Conservation (phyloP, 2,797 vertebrate genomes). For the Argyrosomus regius region DNA sequence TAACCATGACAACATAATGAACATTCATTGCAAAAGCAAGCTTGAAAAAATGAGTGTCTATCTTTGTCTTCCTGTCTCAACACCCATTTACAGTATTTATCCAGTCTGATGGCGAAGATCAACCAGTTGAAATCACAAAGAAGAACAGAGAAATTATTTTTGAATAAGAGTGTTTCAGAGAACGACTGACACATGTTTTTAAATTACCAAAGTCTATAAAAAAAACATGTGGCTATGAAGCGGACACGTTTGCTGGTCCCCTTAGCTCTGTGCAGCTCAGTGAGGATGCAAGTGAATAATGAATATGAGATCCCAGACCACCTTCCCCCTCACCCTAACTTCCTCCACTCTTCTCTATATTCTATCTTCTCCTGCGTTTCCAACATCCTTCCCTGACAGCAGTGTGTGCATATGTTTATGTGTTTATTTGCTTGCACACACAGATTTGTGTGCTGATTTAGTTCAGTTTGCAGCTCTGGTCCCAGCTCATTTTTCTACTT, state of each 20-base stretch:
- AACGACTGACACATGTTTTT: conserved; percentile 36
- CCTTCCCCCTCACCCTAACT: conserved; percentile 1
- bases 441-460: conserved; percentile 42
- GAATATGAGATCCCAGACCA: conserved; percentile 8
- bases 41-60: conserved; percentile 10
- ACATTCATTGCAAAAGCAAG: conserved; percentile 17
- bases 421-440: conserved; percentile 23
- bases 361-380: not conserved
- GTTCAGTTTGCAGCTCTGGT: conserved; percentile 45
- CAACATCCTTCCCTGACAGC: not conserved
- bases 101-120: not conserved
- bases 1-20: conserved; percentile 59
- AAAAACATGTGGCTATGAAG: not conserved
- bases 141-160: conserved; percentile 3
- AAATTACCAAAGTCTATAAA: conserved; percentile 33
- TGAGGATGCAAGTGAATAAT: not conserved
- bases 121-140: not conserved
- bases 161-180: not conserved
- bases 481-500: conserved; percentile 60
- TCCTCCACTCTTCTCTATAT: not conserved
- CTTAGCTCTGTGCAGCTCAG: not conserved
- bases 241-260: not conserved
- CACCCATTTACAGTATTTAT: conserved; percentile 6
- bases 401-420: conserved; percentile 19
- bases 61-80: conserved; percentile 5